These are phyloP conservation scores for Pygocentrus nattereri DNA, from an alignment of 2,797 vertebrate genomes.

Conservation along the genomic window DNA sequence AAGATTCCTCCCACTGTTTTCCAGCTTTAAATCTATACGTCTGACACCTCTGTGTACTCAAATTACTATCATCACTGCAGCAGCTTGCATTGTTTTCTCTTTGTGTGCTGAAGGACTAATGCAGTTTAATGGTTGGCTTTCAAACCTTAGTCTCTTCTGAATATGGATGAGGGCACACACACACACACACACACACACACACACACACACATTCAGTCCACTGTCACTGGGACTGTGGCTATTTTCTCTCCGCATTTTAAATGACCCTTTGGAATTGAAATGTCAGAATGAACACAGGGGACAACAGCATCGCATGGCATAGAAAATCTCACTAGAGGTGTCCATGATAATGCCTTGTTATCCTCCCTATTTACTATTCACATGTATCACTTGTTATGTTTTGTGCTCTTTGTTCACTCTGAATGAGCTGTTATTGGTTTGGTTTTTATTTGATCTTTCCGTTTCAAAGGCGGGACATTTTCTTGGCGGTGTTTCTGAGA, in stretches of 20 bases:
- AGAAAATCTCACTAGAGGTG: slow-evolving; percentile 13
- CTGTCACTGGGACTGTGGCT: slow-evolving; percentile 56
- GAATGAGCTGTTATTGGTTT: slow-evolving; percentile 59
- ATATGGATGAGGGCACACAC: slow-evolving; percentile 66
- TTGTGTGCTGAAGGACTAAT: slow-evolving; percentile 62
- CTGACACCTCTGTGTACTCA: slow-evolving; percentile 69
- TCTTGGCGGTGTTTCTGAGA: neutral
- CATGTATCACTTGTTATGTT: slow-evolving; percentile 11
- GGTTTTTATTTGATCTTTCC: slow-evolving; percentile 48
- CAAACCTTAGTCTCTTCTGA: slow-evolving; percentile 60
- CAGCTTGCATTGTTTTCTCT: slow-evolving; percentile 67
- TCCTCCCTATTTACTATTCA: slow-evolving; percentile 29
- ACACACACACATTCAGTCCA: slow-evolving; percentile 41
- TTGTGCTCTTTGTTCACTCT: slow-evolving; percentile 53
- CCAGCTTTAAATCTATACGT: slow-evolving; percentile 29
- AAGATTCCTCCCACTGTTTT: slow-evolving; percentile 54
- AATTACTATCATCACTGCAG: slow-evolving; percentile 71
- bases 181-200: slow-evolving; percentile 14
- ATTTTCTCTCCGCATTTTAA: slow-evolving; percentile 59
- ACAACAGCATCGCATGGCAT: slow-evolving; percentile 24
- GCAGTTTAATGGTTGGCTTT: slow-evolving; percentile 68
- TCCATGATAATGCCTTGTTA: slow-evolving; percentile 31
- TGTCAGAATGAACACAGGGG: slow-evolving; percentile 21
- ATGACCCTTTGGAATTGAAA: slow-evolving; percentile 63
- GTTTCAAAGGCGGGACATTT: slow-evolving; percentile 30